Conservation (phyloP, 2,888 invertebrate genomes). For the Orthosia gracilis region DNA sequence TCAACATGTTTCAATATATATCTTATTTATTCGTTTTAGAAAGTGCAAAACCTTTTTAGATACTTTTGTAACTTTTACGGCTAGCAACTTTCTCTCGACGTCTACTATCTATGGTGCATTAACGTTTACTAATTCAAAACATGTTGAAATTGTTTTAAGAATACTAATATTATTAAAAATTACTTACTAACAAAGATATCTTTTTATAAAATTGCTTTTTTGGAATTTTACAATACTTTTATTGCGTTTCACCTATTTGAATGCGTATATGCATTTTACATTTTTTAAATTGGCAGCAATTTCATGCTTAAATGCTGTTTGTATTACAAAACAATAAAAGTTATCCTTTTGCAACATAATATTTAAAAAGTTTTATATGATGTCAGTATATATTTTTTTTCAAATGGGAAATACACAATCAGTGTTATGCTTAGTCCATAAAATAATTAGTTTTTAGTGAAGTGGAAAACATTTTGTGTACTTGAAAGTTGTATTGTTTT, state of each 20-base stretch:
- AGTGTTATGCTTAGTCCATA: constrained; percentile 72
- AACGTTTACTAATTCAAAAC: constrained; percentile 76
- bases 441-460: constrained; percentile 68
- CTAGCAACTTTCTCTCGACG: constrained; percentile 60
- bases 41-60: constrained; percentile 70
- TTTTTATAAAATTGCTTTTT: constrained; percentile 64
- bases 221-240: constrained; percentile 51
- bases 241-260: constrained; percentile 39
- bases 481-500: constrained; percentile 65
- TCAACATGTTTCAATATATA: constrained; percentile 82
- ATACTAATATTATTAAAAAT: constrained; percentile 73
- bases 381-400: constrained; percentile 40
- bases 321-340: constrained; percentile 57
- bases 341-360: constrained; percentile 60
- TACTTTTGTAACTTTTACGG: constrained; percentile 70
- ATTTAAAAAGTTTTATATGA: constrained; percentile 49
- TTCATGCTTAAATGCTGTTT: constrained; percentile 60
- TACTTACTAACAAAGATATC: constrained; percentile 65
- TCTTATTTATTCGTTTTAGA: constrained; percentile 62
- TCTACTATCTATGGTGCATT: constrained; percentile 68
- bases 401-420: constrained; percentile 40
- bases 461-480: constrained; percentile 60
- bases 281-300: constrained; percentile 54
- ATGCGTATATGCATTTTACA: constrained; percentile 70
- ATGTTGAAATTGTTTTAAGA: constrained; percentile 78